A percentile compares a stretch with the other conserved stretches of the same genome.
These are phyloP conservation scores for Drosophila mimica DNA, from an alignment of 2,888 invertebrate genomes.

Conservation along the genomic window DNA sequence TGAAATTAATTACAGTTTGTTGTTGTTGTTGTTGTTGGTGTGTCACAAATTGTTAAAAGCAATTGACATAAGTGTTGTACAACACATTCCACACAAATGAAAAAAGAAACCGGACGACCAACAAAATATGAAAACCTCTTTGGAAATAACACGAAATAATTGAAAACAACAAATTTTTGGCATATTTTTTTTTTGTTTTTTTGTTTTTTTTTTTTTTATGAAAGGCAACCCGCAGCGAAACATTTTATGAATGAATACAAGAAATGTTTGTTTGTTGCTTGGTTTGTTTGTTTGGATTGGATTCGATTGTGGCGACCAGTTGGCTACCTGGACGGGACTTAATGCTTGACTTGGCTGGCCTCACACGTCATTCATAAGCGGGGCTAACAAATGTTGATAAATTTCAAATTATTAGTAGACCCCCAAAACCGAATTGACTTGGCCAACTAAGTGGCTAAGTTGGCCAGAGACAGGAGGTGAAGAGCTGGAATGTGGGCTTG, in stretches of 20 bases:
- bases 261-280: conserved; percentile 28
- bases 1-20: conserved; percentile 13
- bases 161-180: conserved; percentile 61
- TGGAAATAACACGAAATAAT: conserved; percentile 50
- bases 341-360: conserved; percentile 29
- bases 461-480: neutral
- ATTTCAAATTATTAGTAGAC: conserved; percentile 78
- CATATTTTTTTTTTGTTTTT: conserved; percentile 22
- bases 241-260: conserved; percentile 68
- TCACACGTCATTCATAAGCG: conserved; percentile 79
- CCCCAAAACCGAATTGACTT: conserved; percentile 42
- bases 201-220: neutral
- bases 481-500: conserved; percentile 48
- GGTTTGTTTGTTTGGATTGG: neutral
- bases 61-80: conserved; percentile 48
- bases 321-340: conserved; percentile 65
- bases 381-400: conserved; percentile 80
- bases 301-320: conserved; percentile 53
- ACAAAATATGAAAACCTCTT: conserved; percentile 10
- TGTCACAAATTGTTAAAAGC: conserved; percentile 42
- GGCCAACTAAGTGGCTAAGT: conserved; percentile 16
- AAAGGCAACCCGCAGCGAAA: conserved; percentile 47
- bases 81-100: conserved; percentile 34
- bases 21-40: neutral
- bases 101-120: conserved; percentile 25